Conservation (phyloP, 2,113 vertebrate genomes). For the Saguinus imperator region DNA sequence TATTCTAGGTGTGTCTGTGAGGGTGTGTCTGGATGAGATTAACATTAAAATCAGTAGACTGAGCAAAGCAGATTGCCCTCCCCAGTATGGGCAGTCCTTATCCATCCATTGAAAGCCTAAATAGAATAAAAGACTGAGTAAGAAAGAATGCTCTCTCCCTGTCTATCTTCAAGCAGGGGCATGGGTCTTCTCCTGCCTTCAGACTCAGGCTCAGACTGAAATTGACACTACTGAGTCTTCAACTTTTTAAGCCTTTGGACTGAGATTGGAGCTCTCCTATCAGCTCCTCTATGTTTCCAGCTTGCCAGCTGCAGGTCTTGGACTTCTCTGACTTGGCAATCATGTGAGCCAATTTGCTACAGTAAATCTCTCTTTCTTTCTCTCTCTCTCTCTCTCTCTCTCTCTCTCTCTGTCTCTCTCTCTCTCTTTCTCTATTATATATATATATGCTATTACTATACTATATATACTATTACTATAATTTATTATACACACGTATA, state of each 20-base stretch:
- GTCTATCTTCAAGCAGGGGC: not conserved
- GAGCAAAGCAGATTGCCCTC: not conserved
- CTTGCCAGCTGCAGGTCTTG: not conserved
- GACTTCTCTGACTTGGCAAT: not conserved
- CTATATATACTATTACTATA: no score
- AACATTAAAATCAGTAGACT: not conserved
- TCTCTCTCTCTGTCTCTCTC: not conserved
- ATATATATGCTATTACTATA: no score
- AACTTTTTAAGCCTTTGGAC: not conserved
- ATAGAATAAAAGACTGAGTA: constrained; percentile 14
- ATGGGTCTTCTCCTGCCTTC: not conserved
- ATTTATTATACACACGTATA: no score
- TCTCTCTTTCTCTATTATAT: not conserved
- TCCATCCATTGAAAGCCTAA: not conserved
- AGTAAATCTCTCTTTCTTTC: not conserved
- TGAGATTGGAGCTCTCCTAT: not conserved
- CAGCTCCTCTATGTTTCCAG: not conserved
- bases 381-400: no score
- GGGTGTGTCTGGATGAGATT: not conserved
- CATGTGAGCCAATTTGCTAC: not conserved
- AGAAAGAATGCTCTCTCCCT: not conserved
- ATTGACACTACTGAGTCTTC: not conserved
- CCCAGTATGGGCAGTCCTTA: not conserved
- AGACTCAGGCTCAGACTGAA: not conserved
- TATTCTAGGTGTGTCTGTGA: not conserved